phyloP scores from a whole-genome alignment of 2,888 invertebrate genomes.

The Drosophila neonasuta region DNA sequence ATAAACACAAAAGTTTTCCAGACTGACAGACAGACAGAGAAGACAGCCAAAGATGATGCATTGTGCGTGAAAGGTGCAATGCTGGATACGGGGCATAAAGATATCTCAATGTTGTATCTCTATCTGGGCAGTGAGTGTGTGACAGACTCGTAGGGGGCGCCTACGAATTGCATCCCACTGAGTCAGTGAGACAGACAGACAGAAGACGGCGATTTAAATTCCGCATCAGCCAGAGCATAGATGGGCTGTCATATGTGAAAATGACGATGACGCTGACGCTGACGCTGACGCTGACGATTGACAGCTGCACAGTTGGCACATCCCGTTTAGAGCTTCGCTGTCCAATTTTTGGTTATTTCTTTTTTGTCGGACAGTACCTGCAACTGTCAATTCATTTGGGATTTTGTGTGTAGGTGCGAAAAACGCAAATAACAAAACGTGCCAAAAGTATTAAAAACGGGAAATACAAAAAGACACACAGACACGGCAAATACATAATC shows the following conservation, averaged over 20 bases:
- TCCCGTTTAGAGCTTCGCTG: constrained; percentile 38
- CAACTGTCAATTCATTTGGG: constrained; percentile 59
- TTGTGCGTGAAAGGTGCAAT: constrained; percentile 77
- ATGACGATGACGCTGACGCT: constrained; percentile 67
- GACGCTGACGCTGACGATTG: constrained; percentile 70
- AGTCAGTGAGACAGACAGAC: constrained; percentile 49
- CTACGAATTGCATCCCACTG: constrained; percentile 78
- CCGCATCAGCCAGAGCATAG: constrained; percentile 61
- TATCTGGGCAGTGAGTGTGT: constrained; percentile 57
- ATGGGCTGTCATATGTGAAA: constrained; percentile 70
- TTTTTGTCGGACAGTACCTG: constrained; percentile 55
- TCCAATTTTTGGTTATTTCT: constrained; percentile 14
- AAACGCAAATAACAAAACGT: constrained; percentile 62
- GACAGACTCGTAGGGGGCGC: constrained; percentile 75
- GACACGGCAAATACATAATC: constrained; percentile 28
- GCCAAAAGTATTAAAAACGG: constrained; percentile 53
- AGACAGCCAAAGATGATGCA: constrained; percentile 73
- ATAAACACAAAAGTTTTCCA: constrained; percentile 69
- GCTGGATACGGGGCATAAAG: constrained; percentile 58
- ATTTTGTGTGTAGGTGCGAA: constrained; percentile 67
- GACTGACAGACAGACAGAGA: constrained; percentile 33
- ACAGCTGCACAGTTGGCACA: constrained; percentile 69
- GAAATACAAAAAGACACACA: constrained; percentile 11
- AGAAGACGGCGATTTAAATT: constrained; percentile 66
- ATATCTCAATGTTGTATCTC: constrained; percentile 71